phyloP scores from a whole-genome alignment of 2,888 invertebrate genomes.

The Pyrrhia umbra region DNA sequence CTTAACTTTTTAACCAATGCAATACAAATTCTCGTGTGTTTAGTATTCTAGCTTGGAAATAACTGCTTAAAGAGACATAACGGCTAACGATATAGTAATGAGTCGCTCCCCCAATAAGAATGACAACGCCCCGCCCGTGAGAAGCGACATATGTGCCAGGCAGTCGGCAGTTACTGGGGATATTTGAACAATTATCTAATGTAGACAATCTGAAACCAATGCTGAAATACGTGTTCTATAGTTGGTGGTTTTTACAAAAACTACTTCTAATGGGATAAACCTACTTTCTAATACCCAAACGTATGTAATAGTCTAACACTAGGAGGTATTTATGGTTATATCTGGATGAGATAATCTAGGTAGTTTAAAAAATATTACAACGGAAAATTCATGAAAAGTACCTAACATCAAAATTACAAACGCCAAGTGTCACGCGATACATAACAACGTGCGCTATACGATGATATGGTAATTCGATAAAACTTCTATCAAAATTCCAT shows the following conservation, averaged over 20 bases:
- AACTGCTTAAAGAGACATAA: not conserved
- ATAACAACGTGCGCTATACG: constrained; percentile 7
- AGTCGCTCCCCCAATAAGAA: constrained; percentile 10
- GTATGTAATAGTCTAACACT: too few species aligned
- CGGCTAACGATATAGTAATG: constrained; percentile 12
- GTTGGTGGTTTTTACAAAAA: too few species aligned
- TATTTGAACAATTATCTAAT: constrained; percentile 1
- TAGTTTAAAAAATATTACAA: too few species aligned
- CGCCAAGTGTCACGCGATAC: constrained; percentile 33
- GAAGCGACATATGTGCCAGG: constrained; percentile 39
- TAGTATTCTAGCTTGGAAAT: too few species aligned
- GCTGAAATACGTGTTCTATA: too few species aligned
- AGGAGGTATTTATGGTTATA: too few species aligned
- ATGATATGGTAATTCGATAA: constrained; percentile 58
- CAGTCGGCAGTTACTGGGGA: constrained; percentile 8
- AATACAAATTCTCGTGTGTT: too few species aligned
- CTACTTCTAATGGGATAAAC: too few species aligned
- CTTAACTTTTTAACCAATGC: too few species aligned
- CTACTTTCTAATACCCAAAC: too few species aligned
- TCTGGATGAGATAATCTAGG: too few species aligned
- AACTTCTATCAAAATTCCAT: constrained; percentile 71
- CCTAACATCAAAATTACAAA: constrained; percentile 18
- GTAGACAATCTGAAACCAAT: not conserved
- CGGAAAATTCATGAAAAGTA: too few species aligned
- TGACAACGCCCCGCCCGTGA: constrained; percentile 34